Conservation (phyloP, 2,888 invertebrate species). For the Atethmia centrago region DNA sequence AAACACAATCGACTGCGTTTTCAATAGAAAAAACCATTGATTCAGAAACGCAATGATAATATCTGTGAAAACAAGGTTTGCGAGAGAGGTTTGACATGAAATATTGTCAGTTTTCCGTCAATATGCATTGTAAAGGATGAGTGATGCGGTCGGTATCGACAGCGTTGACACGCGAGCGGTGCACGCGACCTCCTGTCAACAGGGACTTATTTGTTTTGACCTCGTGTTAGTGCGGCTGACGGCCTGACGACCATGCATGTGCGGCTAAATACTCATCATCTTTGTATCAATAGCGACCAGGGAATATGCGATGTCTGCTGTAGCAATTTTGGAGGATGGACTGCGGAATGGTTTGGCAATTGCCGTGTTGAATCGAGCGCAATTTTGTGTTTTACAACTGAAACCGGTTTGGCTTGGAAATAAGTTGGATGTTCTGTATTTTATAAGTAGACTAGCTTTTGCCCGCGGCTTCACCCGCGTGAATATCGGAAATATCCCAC, state of each 20-base stretch:
- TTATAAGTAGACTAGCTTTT: not conserved
- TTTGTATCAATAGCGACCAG: constrained; percentile 36
- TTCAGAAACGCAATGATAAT: constrained; percentile 55
- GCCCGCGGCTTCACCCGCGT: too few relatives aligned
- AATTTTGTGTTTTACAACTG: constrained; percentile 1
- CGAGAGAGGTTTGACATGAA: constrained; percentile 60
- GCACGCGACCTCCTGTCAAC: constrained; percentile 49
- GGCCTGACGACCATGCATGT: constrained; percentile 26
- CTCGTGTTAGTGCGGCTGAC: constrained; percentile 39
- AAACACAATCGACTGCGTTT: constrained; percentile 34
- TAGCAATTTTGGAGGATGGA: constrained; percentile 12
- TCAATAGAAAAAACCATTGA: constrained; percentile 57
- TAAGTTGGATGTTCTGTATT: not conserved
- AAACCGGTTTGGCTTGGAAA: not conserved
- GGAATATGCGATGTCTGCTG: constrained; percentile 10
- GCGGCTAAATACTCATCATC: constrained; percentile 48
- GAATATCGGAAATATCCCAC: too few relatives aligned
- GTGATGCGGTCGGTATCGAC: constrained; percentile 58
- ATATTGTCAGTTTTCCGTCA: constrained; percentile 66
- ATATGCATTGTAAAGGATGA: constrained; percentile 63
- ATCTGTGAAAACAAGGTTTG: constrained; percentile 57
- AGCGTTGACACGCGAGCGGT: constrained; percentile 54
- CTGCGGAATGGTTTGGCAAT: constrained; percentile 13
- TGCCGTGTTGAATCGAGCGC: not conserved
- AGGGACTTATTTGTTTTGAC: constrained; percentile 52